Conservation (phyloP, 2,888 invertebrate species). For the Epinotia ramella region DNA sequence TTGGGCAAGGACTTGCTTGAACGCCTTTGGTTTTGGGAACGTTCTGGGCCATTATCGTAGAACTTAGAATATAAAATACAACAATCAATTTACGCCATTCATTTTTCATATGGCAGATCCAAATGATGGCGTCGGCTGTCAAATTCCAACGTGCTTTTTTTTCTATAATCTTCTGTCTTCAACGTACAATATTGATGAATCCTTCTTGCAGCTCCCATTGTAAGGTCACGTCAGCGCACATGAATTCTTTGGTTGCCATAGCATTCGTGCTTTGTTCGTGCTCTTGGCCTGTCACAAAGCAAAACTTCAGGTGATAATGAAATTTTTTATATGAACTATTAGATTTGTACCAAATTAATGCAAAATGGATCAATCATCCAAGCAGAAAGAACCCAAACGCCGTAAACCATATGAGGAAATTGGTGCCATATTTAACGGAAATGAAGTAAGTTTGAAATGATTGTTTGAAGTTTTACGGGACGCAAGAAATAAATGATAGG, state of each 20-base stretch:
- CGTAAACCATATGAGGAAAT: constrained; percentile 86
- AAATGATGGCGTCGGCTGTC: background rate
- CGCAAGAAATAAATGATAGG: no score
- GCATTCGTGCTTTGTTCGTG: no score
- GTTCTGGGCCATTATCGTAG: constrained; percentile 1
- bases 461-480: background rate
- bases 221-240: no score
- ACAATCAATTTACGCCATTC: constrained; percentile 20
- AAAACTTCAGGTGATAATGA: constrained; percentile 44
- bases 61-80: background rate
- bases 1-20: constrained; percentile 62
- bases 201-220: background rate
- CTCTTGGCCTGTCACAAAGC: background rate
- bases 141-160: background rate
- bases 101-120: background rate
- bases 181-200: background rate
- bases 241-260: background rate
- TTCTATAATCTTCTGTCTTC: background rate
- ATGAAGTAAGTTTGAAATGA: constrained; percentile 71
- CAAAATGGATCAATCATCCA: constrained; percentile 1
- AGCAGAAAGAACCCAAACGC: constrained; percentile 40
- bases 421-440: constrained; percentile 87
- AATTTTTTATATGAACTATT: background rate
- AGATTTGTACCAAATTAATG: background rate
- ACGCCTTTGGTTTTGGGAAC: constrained; percentile 53